These are phyloP conservation scores for Galbula dea DNA, from an alignment of 2,113 vertebrate genomes.

Conservation along the genomic window DNA sequence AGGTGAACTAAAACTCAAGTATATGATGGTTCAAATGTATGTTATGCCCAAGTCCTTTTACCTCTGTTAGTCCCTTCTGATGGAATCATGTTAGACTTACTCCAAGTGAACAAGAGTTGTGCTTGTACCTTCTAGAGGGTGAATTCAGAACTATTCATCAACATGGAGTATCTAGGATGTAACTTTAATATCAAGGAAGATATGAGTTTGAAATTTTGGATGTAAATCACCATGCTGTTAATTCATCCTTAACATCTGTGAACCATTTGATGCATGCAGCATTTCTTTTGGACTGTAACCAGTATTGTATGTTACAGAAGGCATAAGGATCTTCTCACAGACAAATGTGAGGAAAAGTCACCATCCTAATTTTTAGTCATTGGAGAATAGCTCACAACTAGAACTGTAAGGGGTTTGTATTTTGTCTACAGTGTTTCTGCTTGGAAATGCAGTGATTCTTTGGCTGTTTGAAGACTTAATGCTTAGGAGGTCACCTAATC, in stretches of 20 bases:
- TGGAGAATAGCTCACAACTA: background rate
- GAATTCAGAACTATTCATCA: background rate
- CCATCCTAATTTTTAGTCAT: background rate
- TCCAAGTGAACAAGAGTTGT: background rate
- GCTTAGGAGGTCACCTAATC: background rate
- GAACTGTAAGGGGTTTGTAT: background rate
- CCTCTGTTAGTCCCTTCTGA: background rate
- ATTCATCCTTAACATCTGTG: background rate
- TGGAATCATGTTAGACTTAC: background rate
- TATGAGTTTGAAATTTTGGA: background rate
- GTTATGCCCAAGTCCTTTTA: background rate
- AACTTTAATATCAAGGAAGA: background rate
- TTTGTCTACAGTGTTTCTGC: background rate
- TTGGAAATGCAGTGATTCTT: background rate
- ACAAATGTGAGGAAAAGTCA: background rate
- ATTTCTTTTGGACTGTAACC: background rate
- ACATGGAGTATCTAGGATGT: background rate
- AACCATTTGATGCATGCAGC: background rate
- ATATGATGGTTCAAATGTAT: fast-evolving
- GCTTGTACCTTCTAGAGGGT: background rate
- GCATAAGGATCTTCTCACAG: background rate
- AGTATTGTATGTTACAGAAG: background rate
- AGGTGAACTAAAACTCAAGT: background rate
- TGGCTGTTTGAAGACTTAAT: background rate
- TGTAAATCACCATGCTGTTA: background rate